Percentiles rank a stretch among this genome's conserved stretches.
These are phyloP conservation scores for Dilophus febrilis DNA, from an alignment of 2,888 invertebrate genomes.

Conservation along the genomic window DNA sequence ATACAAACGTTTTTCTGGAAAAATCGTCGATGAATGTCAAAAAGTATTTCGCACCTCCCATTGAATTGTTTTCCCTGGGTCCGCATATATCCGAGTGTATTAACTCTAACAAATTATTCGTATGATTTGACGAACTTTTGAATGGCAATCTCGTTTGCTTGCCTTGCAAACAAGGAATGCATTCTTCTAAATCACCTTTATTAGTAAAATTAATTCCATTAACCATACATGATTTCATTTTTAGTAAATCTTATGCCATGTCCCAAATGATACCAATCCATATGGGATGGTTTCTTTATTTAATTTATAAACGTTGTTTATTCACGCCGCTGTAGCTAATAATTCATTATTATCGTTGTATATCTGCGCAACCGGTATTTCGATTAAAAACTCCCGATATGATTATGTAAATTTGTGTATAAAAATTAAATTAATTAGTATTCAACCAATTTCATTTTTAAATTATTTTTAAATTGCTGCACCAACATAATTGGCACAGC, in stretches of 20 bases:
- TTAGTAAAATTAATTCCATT: constrained; percentile 1
- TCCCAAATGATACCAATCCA: no score
- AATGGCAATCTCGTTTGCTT: constrained; percentile 12
- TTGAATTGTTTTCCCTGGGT: constrained; percentile 19
- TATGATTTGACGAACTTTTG: constrained; percentile 6
- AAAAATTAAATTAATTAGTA: no score
- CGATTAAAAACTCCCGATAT: no score
- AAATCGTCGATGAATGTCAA: constrained; percentile 22
- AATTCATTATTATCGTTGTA: constrained; percentile 6
- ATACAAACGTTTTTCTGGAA: constrained; percentile 13
- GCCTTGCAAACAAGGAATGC: constrained; percentile 11
- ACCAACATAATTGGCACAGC: no score
- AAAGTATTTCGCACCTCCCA: constrained; percentile 20
- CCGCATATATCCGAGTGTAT: constrained; percentile 23
- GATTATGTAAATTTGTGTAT: no score
- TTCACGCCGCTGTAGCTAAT: constrained; percentile 8
- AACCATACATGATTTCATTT: constrained; percentile 6
- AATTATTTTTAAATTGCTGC: no score
- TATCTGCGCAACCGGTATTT: no score
- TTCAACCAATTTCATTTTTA: no score
- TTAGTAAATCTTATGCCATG: constrained; percentile 10
- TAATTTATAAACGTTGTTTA: constrained; percentile 8
- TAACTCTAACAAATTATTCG: constrained; percentile 16
- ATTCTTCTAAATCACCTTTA: constrained; percentile 6
- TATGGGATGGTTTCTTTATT: not conserved